These are phyloP conservation scores for Dolomedes plantarius DNA, from an alignment of 2,888 invertebrate genomes.

Conservation along the genomic window DNA sequence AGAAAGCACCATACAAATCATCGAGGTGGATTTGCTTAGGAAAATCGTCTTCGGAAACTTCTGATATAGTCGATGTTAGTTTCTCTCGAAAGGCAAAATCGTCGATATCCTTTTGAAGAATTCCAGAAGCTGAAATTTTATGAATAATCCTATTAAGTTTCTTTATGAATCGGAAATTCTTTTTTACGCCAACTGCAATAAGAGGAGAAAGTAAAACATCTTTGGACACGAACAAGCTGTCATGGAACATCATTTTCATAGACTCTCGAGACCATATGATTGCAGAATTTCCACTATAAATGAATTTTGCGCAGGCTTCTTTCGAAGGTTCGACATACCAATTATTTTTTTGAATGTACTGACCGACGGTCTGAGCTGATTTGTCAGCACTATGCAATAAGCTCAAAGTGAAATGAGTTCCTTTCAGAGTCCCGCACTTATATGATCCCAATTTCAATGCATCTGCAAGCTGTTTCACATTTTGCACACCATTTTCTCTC, in stretches of 20 bases:
- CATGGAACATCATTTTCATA: slow-evolving; percentile 1
- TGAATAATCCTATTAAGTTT: too few relatives aligned
- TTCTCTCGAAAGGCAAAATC: not conserved
- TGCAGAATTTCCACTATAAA: not conserved
- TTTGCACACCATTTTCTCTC: slow-evolving; percentile 6
- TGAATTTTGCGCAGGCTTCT: not conserved
- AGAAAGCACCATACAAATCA: too few relatives aligned
- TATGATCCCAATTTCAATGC: not conserved
- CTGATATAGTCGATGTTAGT: not conserved
- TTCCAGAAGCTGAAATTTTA: too few relatives aligned
- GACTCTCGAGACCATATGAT: not conserved
- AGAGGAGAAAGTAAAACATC: not conserved
- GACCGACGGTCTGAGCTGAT: not conserved
- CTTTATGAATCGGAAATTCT: slow-evolving; percentile 25
- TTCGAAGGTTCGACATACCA: not conserved
- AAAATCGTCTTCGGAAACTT: too few relatives aligned
- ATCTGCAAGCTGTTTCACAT: not conserved
- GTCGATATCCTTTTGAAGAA: not conserved
- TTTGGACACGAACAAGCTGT: not conserved
- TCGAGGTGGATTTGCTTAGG: too few relatives aligned
- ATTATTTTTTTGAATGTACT: not conserved
- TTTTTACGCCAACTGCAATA: not conserved
- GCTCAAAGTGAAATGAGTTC: not conserved
- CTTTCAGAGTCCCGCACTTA: slow-evolving; percentile 1
- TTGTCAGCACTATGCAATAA: not conserved